Percentiles rank a stretch among this genome's conserved stretches.
Evolutionary conservation across 2,797 vertebrate genomes (phyloP).

Genomic region (Loriculus beryllinus): DNA sequence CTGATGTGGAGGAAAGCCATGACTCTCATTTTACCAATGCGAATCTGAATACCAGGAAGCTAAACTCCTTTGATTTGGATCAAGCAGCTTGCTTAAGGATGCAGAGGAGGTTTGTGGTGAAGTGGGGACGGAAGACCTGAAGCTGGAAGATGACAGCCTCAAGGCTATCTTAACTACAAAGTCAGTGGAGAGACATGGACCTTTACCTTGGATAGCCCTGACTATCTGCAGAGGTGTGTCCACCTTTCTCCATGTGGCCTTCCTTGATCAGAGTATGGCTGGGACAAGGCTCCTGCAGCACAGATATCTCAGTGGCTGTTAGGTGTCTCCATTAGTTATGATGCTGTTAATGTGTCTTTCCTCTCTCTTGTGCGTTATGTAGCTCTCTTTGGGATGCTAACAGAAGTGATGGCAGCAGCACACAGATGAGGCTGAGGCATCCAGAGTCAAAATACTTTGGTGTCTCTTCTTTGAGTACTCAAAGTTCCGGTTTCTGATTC

Average conservation of each 20-base stretch:
- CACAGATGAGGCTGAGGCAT: neutral
- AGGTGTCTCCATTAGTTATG: neutral
- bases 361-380: neutral
- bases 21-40: neutral
- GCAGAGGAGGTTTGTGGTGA: neutral
- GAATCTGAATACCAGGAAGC: neutral
- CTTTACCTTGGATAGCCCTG: neutral
- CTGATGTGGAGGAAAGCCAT: neutral
- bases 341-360: neutral
- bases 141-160: neutral
- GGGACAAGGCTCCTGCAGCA: neutral
- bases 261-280: neutral
- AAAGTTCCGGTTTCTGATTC: neutral
- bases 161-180: neutral
- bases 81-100: neutral
- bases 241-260: neutral
- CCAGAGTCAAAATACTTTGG: neutral
- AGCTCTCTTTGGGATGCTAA: neutral
- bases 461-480: neutral
- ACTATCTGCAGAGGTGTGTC: neutral
- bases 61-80: neutral
- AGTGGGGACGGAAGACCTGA: neutral
- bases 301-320: fast-evolving
- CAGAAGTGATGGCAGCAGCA: neutral
- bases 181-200: neutral